A percentile compares a stretch with the other conserved stretches of the same genome.
These are phyloP conservation scores for Aphidoletes aphidimyza DNA, from an alignment of 2,888 invertebrate genomes.

Conservation along the genomic window DNA sequence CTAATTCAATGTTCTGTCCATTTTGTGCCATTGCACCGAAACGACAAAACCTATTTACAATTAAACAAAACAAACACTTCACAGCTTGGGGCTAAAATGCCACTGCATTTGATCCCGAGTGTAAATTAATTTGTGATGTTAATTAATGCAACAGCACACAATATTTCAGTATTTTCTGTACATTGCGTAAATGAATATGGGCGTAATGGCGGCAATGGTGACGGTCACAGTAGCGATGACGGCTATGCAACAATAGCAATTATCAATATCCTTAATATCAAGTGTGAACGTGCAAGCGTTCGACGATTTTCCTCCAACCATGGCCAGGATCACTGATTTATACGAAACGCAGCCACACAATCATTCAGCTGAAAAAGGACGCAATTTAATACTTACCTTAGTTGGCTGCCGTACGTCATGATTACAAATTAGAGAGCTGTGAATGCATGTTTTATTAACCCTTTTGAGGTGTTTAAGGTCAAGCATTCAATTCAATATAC, in stretches of 20 bases:
- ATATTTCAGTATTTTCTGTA: slow-evolving; percentile 33
- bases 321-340: slow-evolving; percentile 6
- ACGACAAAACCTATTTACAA: slow-evolving; percentile 34
- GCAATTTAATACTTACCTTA: neutral
- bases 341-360: slow-evolving; percentile 1
- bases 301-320: neutral
- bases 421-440: neutral
- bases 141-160: slow-evolving; percentile 54
- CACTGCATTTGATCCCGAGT: slow-evolving; percentile 52
- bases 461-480: slow-evolving; percentile 40
- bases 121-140: slow-evolving; percentile 53
- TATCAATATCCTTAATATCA: slow-evolving; percentile 36
- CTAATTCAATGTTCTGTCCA: slow-evolving; percentile 43
- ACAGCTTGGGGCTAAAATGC: neutral
- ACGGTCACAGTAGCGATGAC: too few species aligned
- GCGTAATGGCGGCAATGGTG: too few species aligned
- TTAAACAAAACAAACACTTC: slow-evolving; percentile 45
- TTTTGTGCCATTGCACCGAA: neutral
- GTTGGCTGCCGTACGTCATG: neutral
- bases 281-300: neutral
- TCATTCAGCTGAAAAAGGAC: slow-evolving; percentile 17
- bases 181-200: neutral
- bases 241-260: slow-evolving; percentile 32
- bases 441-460: slow-evolving; percentile 33
- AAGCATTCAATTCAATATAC: too few species aligned